Conservation (phyloP, 2,888 invertebrate genomes). For the Phrixothrix hirtus region DNA sequence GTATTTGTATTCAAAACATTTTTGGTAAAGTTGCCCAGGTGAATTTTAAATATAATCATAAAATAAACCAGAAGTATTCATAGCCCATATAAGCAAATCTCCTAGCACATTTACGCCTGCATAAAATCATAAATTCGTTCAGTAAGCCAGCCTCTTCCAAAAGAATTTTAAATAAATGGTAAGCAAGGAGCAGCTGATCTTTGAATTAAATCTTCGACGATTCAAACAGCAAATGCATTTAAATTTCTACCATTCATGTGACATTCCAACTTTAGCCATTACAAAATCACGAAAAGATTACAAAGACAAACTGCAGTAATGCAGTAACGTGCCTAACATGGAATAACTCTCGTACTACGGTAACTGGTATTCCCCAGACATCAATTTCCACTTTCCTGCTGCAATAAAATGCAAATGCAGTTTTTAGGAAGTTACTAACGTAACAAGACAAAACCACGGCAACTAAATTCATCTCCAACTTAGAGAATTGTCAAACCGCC, state of each 20-base stretch:
- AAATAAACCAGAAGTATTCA: constrained; percentile 17
- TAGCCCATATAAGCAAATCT: constrained; percentile 9
- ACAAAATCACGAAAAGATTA: too few species aligned
- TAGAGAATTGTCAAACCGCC: too few species aligned
- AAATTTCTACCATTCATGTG: constrained; percentile 6
- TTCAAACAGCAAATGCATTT: neutral
- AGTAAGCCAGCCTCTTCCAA: constrained; percentile 14
- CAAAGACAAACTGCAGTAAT: constrained; percentile 17
- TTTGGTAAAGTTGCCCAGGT: too few species aligned
- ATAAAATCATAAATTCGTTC: constrained; percentile 23
- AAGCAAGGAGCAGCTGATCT: neutral
- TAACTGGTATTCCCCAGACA: constrained; percentile 21
- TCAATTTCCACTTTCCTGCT: constrained; percentile 28
- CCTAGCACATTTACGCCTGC: constrained; percentile 14
- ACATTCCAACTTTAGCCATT: constrained; percentile 7
- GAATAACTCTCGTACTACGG: constrained; percentile 2
- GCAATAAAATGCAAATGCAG: constrained; percentile 39
- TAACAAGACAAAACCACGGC: too few species aligned
- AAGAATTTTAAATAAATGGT: constrained; percentile 19
- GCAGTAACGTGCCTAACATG: constrained; percentile 12
- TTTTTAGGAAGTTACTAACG: constrained; percentile 33
- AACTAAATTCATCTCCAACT: too few species aligned
- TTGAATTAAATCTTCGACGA: constrained; percentile 9
- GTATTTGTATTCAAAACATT: too few species aligned
- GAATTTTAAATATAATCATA: constrained; percentile 13